Percentiles rank a stretch among this genome's conserved stretches.
Evolutionary conservation across 2,888 invertebrate genomes (phyloP).

Genomic region (Rhagonycha lutea): DNA sequence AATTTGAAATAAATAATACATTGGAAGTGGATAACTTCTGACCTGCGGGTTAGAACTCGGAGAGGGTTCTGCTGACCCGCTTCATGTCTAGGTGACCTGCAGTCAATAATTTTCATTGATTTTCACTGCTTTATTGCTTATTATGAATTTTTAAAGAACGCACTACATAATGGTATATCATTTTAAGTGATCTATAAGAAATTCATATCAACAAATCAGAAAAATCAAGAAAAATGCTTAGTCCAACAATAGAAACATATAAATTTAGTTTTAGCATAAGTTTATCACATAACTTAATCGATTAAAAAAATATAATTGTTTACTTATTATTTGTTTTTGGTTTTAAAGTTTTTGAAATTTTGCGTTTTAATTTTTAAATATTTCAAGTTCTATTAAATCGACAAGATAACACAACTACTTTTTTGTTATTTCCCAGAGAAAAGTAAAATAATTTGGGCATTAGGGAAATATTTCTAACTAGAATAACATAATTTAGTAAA

Average conservation of each 20-base stretch:
- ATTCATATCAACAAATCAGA: background rate
- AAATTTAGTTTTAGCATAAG: background rate
- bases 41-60: background rate
- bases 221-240: background rate
- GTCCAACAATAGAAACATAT: background rate
- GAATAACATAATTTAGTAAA: background rate
- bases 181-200: background rate
- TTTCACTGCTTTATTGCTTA: background rate
- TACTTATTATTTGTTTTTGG: too few relatives aligned
- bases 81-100: background rate
- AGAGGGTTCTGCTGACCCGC: background rate
- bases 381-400: too few relatives aligned
- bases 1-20: background rate
- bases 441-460: background rate
- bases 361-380: too few relatives aligned
- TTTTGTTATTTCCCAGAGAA: background rate
- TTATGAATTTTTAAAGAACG: background rate
- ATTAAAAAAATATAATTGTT: background rate
- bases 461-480: background rate
- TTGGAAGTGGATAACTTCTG: background rate
- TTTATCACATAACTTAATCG: background rate
- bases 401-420: background rate
- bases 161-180: background rate
- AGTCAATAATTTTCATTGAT: background rate
- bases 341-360: background rate